These are phyloP conservation scores for Hesperophylax magnus DNA, from an alignment of 1,140 invertebrate genomes.

Conservation along the genomic window DNA sequence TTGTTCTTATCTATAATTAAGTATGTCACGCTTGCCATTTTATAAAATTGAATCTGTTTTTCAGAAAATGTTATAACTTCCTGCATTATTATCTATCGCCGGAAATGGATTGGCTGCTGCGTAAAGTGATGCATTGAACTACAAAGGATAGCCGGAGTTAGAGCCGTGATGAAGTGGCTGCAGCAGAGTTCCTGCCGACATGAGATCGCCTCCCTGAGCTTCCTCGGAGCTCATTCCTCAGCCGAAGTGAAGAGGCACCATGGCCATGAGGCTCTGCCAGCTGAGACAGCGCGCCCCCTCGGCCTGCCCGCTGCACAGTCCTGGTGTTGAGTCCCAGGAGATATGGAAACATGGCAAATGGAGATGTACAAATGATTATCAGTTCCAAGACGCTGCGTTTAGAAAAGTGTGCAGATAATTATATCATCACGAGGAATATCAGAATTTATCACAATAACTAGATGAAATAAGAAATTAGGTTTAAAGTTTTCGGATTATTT, in stretches of 20 bases:
- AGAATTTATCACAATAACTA: neutral
- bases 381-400: neutral
- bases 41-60: neutral
- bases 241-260: slow-evolving; percentile 57
- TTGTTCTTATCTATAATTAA: too few species aligned
- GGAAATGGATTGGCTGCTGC: neutral
- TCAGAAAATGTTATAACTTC: neutral
- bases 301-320: slow-evolving; percentile 59
- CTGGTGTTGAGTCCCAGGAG: slow-evolving; percentile 64
- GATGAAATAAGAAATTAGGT: neutral
- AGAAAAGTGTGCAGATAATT: neutral
- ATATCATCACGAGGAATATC: slow-evolving; percentile 7
- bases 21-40: too few species aligned
- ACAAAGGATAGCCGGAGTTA: slow-evolving; percentile 17
- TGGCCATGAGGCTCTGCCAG: slow-evolving; percentile 62
- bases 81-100: neutral
- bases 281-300: slow-evolving; percentile 52
- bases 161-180: slow-evolving; percentile 61
- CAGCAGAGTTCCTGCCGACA: slow-evolving; percentile 67
- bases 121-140: neutral
- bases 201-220: slow-evolving; percentile 65
- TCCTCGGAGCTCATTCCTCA: neutral
- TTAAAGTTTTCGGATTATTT: slow-evolving; percentile 11
- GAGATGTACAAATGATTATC: slow-evolving; percentile 66
- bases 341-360: slow-evolving; percentile 72